These are phyloP conservation scores for Lycocerus yunnanus DNA, from an alignment of 2,888 invertebrate species.

Conservation along the genomic window DNA sequence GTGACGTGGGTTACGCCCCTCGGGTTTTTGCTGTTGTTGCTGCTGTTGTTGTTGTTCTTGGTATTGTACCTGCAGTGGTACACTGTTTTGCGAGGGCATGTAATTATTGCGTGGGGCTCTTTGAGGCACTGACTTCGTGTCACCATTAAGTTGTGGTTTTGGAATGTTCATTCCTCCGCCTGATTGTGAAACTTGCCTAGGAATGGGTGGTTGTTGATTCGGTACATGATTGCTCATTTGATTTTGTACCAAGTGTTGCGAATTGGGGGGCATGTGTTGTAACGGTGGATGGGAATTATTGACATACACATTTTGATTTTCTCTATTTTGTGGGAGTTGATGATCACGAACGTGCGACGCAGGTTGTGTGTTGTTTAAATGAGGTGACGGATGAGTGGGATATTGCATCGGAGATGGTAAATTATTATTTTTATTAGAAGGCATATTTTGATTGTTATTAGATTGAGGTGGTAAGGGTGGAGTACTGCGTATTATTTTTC, in stretches of 20 bases:
- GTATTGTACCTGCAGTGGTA: constrained; percentile 27
- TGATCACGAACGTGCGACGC: constrained; percentile 29
- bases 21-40: constrained; percentile 25
- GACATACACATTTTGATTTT: constrained; percentile 40
- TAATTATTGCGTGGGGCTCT: constrained; percentile 35
- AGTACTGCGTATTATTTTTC: constrained; percentile 69
- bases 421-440: constrained; percentile 44
- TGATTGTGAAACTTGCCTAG: constrained; percentile 30
- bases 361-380: constrained; percentile 30
- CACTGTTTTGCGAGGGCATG: constrained; percentile 30
- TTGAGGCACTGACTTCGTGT: constrained; percentile 28
- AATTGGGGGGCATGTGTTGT: constrained; percentile 36
- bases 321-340: constrained; percentile 25
- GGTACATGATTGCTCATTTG: constrained; percentile 23
- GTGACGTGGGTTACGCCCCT: constrained; percentile 34
- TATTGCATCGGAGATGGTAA: constrained; percentile 39
- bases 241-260: constrained; percentile 36
- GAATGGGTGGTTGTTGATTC: constrained; percentile 8
- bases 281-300: constrained; percentile 49
- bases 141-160: constrained; percentile 35
- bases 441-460: constrained; percentile 50
- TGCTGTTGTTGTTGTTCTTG: constrained; percentile 27
- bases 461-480: constrained; percentile 57
- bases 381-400: constrained; percentile 39
- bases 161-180: constrained; percentile 37